Conservation (phyloP, 2,888 invertebrate species). For the Limnephilus rhombicus region DNA sequence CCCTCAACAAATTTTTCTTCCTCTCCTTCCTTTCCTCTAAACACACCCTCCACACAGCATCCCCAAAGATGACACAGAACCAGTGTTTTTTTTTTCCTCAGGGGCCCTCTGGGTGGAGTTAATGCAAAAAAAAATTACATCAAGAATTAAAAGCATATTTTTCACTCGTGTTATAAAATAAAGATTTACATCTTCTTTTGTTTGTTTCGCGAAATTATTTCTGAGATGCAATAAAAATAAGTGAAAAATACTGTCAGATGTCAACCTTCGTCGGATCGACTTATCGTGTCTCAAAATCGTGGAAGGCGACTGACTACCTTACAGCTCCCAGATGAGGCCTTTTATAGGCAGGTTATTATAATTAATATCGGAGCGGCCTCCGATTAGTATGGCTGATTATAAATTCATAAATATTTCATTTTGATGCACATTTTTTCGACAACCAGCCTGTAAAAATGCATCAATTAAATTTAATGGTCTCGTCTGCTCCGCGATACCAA, state of each 20-base stretch:
- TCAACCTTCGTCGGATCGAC: background rate
- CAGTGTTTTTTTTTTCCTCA: too few species aligned
- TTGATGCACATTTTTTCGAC: constrained; percentile 11
- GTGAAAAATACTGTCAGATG: background rate
- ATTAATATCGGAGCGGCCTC: constrained; percentile 18
- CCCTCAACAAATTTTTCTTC: too few species aligned
- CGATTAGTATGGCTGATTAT: constrained; percentile 26
- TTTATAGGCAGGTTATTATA: constrained; percentile 27
- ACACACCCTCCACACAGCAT: too few species aligned
- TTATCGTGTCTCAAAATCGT: constrained; percentile 6
- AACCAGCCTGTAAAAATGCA: constrained; percentile 9
- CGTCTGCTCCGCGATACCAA: background rate
- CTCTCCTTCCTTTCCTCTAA: too few species aligned
- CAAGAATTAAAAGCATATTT: too few species aligned
- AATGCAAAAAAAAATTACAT: too few species aligned
- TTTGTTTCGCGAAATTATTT: too few species aligned
- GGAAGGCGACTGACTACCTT: constrained; percentile 30
- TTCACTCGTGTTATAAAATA: too few species aligned
- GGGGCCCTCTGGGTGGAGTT: too few species aligned
- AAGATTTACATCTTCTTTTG: too few species aligned
- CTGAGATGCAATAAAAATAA: background rate
- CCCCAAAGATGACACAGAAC: too few species aligned
- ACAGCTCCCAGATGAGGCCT: constrained; percentile 7
- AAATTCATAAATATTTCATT: constrained; percentile 28
- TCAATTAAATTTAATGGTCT: constrained; percentile 14